Base-by-base conservation (phyloP, 2,113 vertebrate genomes). In the Scortum barcoo region DNA sequence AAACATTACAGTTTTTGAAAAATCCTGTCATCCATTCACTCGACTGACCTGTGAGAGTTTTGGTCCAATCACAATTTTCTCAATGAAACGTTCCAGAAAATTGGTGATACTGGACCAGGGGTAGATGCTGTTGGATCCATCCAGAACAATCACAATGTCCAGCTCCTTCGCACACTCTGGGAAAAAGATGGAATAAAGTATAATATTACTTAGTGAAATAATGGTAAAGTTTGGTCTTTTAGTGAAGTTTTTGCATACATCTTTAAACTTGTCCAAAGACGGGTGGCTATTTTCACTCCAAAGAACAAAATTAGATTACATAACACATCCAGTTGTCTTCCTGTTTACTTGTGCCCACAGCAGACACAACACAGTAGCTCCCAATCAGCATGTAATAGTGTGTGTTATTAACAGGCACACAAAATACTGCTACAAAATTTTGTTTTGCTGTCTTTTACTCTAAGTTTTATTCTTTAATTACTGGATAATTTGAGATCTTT, bases 41-140 rank as follows among this genome's bases (percentile, higher is more conserved):
- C 2, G n/a, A 53, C 91, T 88, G 61, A 99, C 98, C 96, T 98
- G 97, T 61, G 97, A 97, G 69, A 96, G 94, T 65, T 95, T 94
- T 20, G 97, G 97, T 63, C 97, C 97, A 44, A 99, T 96, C 10
- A 94, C 91, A 85, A 99, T 97, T 19, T 95, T 96, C 86, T 88
- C 57, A 22, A 98, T 93, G 42, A 99, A 96, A 67, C 96, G 95
- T 10, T 89, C 82, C 76, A 99, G 93, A 85, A 99, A 99, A 0
- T 85, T 89, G 0, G 89, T 96, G 73, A 99, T 97, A 50, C 95
- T 96, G 0, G 87, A 46, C 98, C 98, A 99, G 3, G 98, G 98
- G 76, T 97, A 99, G 91, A 99, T 99, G 58, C 98, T 99, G 92
- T 99, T 99, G 19, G 98, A 99, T 3, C 98, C 98, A 75, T 99